Base-by-base conservation (phyloP, 37 sponge, comb jelly and placozoan species). In the Axinella damicornis region DNA sequence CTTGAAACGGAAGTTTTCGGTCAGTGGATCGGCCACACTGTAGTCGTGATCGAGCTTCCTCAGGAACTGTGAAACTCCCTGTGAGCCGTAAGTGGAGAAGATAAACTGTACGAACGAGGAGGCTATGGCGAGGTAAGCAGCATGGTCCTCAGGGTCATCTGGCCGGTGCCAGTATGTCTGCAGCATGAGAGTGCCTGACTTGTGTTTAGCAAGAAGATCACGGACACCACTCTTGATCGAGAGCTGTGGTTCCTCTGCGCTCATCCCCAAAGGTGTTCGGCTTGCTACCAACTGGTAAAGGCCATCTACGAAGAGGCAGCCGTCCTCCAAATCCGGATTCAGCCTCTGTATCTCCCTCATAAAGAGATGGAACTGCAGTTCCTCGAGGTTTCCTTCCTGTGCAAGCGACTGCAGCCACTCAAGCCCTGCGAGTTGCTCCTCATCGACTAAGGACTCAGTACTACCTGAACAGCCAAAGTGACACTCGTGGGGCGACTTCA, bases 51-150 rank as follows among this genome's bases (percentile, higher is more conserved):
- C 65, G 2, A 80, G 56, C 22, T 66, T 31, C 27, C 25, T 19
- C 13, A 80, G 46, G 55, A 80, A 53, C 53, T 54, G n/a, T 15
- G 57, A 28, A 2, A 80, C 57, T 37, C 81, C 81, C 31, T 41
- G 55, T 37, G 81, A 34, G 31, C 81, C 81, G 27, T 39, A 68
- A 6, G 1, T 69, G 20, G 27, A 18, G 56, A 56, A 71, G 22
- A 80, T 4, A 41, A 41, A 80, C 57, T 80, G 57, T 28, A 69
- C 81, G 38, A 80, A 80, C 6, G 81, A 80, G 27, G 70, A 16
- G 53, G 57, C 81, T 1, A 80, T 36, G 2, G 81, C 46, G 57
- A 80, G 81, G 36, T 80, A 80, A n/a, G 69, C 53, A 28, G 57
- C 18, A 30, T 66, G 22, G 41, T 80, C 81, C 14, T 24, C 56